Evolutionary conservation across 2,113 vertebrate genomes (phyloP), one percentile per base, ranked within the genome.

Genomic region (Mesembrinibis cayennensis): DNA sequence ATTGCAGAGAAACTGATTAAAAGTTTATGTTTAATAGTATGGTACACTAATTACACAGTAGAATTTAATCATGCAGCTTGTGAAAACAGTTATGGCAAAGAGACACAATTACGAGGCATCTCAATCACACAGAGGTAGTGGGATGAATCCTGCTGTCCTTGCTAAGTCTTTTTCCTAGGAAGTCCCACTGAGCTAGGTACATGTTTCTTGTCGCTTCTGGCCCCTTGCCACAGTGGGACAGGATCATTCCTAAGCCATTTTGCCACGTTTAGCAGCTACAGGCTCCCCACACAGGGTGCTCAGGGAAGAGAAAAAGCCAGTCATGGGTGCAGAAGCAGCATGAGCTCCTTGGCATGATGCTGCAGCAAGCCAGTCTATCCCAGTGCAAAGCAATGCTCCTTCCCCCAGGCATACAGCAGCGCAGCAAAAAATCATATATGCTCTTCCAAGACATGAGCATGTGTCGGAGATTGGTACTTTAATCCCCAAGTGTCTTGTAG

Each of bases 381-480:
- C 50, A 66, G 45, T 44, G 27, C 56, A 86, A 62, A 10, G 30
- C 49, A 50, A 32, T 16, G 9, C 10, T 94, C n/a, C 32, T 44
- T 73, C 47, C 40, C 15, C 49, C 32, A 16, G 19, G 16, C 42
- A 44, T 19, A 59, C 25, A 69, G 32, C n/a, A 73, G 6, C 34
- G 27, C 38, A 55, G 23, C 17, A 87, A 53, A 44, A 63, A n/a
- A 44, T 25, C 42, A 32, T 26, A 30, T 38, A 21, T 3, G 13
- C 12, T 56, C 32, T 69, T 85, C 67, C 63, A 62, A 53, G 32
- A 62, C 2, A 1, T 30, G 12, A 47, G 11, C 22, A 45, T 13
- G 12, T 17, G 72, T 65, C 0, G 0, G 47, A 0, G 0, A 47
- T 17, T 69, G 26, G 8, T 34, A 67, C 66, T 63, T 80, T 49